These are phyloP conservation scores for Anseranas semipalmata DNA, from an alignment of 2,113 vertebrate species.

Conservation along the genomic window DNA sequence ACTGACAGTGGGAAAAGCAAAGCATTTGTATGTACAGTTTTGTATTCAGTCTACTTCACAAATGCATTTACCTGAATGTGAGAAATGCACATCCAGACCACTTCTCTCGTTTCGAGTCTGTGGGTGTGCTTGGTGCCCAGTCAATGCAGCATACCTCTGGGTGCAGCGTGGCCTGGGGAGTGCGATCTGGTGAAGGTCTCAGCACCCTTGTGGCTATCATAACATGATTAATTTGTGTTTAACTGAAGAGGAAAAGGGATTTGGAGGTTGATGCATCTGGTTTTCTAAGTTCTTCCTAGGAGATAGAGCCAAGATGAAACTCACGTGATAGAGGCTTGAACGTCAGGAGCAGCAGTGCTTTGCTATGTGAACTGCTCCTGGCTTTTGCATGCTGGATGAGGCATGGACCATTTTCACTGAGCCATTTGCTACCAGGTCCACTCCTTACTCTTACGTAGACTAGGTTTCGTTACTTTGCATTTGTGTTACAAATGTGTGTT, in stretches of 20 bases:
- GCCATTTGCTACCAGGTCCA: not conserved
- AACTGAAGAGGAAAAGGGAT: not conserved
- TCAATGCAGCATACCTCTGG: not conserved
- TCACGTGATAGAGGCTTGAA: not conserved
- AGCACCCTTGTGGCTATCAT: not conserved
- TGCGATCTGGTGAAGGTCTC: not conserved
- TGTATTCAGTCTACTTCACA: not conserved
- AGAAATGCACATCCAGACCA: not conserved
- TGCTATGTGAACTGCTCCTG: not conserved
- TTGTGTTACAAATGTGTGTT: accelerated
- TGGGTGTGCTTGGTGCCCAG: accelerated
- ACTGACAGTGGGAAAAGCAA: not conserved
- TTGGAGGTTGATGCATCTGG: not conserved
- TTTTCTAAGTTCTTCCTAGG: not conserved
- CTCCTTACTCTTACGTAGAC: not conserved
- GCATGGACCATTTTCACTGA: accelerated
- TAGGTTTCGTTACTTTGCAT: not conserved
- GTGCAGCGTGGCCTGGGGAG: not conserved
- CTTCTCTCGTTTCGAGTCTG: not conserved
- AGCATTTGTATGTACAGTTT: accelerated
- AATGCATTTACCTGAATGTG: not conserved
- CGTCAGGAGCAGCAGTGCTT: accelerated
- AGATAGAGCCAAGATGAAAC: not conserved
- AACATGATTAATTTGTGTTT: not conserved
- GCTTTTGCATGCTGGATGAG: not conserved